phyloP scores from a whole-genome alignment of 2,797 vertebrate species.

The Chloroceryle inda region DNA sequence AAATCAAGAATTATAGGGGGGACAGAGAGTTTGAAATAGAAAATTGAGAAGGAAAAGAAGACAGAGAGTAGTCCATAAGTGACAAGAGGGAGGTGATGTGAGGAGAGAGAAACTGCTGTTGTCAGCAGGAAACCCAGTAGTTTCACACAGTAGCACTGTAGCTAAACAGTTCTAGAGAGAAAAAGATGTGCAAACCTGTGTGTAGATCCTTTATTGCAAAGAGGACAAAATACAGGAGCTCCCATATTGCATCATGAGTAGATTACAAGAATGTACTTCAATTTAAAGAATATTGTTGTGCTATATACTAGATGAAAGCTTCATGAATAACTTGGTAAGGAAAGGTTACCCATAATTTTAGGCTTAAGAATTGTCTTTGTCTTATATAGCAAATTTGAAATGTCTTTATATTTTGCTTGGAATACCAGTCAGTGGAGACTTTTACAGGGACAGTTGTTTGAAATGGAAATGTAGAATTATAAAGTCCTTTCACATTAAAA shows the following conservation, averaged over 20 bases:
- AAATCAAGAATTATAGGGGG: not conserved
- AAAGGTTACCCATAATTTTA: not conserved
- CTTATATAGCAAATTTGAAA: not conserved
- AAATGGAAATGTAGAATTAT: not conserved
- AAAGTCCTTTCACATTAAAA: not conserved
- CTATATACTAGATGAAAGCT: not conserved
- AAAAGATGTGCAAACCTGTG: not conserved
- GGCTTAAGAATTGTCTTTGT: not conserved
- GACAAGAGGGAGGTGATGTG: rapidly evolving
- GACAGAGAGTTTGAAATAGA: not conserved
- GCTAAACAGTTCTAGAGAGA: not conserved
- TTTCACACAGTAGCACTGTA: not conserved
- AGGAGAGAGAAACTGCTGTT: not conserved
- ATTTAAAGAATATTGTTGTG: not conserved
- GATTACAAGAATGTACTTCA: not conserved
- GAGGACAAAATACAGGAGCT: not conserved
- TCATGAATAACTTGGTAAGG: not conserved
- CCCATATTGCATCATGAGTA: not conserved
- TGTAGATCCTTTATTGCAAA: not conserved
- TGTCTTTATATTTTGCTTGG: not conserved
- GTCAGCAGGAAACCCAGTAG: not conserved
- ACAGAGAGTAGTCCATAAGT: not conserved
- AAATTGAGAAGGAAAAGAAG: not conserved
- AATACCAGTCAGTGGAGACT: not conserved
- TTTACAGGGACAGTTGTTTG: not conserved